Percentiles rank a stretch among this genome's conserved stretches.
Evolutionary conservation across 2,888 invertebrate genomes (phyloP).

Genomic region (Drosophila bunnanda): DNA sequence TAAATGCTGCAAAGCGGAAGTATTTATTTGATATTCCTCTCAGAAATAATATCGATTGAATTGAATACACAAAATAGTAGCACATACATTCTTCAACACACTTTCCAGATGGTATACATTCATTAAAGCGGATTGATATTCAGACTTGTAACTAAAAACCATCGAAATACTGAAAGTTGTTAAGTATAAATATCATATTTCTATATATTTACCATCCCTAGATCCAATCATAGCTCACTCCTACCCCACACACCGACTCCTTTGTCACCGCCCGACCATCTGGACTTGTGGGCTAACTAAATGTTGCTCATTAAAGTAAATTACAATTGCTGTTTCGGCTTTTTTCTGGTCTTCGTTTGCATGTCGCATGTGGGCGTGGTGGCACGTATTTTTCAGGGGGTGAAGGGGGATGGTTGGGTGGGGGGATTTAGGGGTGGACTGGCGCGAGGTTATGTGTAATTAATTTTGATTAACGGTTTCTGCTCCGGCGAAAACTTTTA

Average conservation of each 20-base stretch:
- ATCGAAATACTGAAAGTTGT: neutral
- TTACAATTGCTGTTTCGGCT: slow-evolving; percentile 70
- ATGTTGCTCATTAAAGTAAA: slow-evolving; percentile 78
- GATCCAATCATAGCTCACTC: slow-evolving; percentile 54
- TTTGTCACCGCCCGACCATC: slow-evolving; percentile 11
- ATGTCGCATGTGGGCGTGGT: slow-evolving; percentile 73
- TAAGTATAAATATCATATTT: neutral
- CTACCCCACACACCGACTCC: slow-evolving; percentile 15
- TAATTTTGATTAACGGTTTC: slow-evolving; percentile 78
- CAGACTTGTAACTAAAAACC: neutral
- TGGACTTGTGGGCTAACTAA: slow-evolving; percentile 65
- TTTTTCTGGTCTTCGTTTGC: slow-evolving; percentile 61
- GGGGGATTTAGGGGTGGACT: slow-evolving; percentile 10
- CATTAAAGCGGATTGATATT: neutral
- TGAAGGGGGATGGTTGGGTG: no score
- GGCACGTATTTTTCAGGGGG: slow-evolving; percentile 39
- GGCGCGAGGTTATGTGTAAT: slow-evolving; percentile 62
- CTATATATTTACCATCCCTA: slow-evolving; percentile 2
- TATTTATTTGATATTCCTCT: neutral
- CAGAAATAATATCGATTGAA: neutral
- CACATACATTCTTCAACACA: neutral
- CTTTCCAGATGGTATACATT: neutral
- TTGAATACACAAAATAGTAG: no score
- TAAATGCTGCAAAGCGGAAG: no score
- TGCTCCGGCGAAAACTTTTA: slow-evolving; percentile 63